Base-by-base conservation (phyloP, 2,888 invertebrate genomes). In the Conchocele bisecta region DNA sequence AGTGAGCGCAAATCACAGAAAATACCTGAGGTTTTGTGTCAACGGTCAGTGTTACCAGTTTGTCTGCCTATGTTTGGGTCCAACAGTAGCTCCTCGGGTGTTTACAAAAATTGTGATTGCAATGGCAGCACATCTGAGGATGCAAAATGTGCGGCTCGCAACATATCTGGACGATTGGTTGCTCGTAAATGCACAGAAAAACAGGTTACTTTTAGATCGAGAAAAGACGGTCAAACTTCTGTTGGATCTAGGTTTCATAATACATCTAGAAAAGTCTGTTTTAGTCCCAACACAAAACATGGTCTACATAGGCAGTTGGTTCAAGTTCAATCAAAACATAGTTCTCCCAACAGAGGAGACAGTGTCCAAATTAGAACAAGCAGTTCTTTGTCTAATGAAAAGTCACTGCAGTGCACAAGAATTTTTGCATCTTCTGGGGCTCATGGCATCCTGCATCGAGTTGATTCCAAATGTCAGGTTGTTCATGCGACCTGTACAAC, bases 91-190 rank as follows among this genome's bases (percentile, higher is more conserved):
- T n/a, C 67, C 60, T 1, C 5, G 65, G 15, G 29, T 53, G 4
- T 68, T 68, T 11, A 73, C 65, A 20, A 76, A 63, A 41, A 24
- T 68, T 35, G 41, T 72, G 4, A 28, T 61, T 5, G 71, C 61
- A n/a, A 59, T 71, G 29, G 64, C 54, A 61, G 59, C 48, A 2
- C 41, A 48, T 42, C n/a, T 68, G 24, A 26, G 58, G n/a, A 13
- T 33, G 29, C 56, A 51, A 41, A 33, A 35, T 17, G 37, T 76
- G 11, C 41, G 57, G 24, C 35, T 76, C n/a, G 56, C 48, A 33
- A 60, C 57, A 26, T 76, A 73, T 31, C 48, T 68, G 35, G 75
- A 75, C 67, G 75, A 75, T 54, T 68, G 71, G 65, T 44, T 75
- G 22, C 29, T 24, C 13, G 33, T 54, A 67, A n/a, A n/a, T n/a